phyloP scores from a whole-genome alignment of 2,888 invertebrate genomes.

The Itoplectis maculator region DNA sequence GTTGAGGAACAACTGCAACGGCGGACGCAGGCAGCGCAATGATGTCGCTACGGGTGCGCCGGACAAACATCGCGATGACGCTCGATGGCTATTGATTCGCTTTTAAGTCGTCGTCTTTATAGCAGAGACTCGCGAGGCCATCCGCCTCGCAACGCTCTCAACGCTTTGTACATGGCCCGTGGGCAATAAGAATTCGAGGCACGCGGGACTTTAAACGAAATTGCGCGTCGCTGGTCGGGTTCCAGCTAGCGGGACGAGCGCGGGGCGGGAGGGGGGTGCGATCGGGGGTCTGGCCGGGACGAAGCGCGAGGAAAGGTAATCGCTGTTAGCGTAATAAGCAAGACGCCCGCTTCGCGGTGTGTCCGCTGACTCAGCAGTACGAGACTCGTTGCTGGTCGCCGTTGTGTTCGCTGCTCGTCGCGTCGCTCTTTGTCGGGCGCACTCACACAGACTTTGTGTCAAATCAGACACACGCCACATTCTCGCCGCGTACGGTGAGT shows the following conservation, averaged over 20 bases:
- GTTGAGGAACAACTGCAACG: background rate
- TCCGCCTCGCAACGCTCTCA: slow-evolving; percentile 6
- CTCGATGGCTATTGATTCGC: slow-evolving; percentile 35
- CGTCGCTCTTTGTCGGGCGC: background rate
- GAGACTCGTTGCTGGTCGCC: slow-evolving; percentile 6
- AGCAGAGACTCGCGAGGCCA: slow-evolving; percentile 1
- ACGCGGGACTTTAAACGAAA: slow-evolving; percentile 24
- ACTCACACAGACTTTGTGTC: too few relatives aligned
- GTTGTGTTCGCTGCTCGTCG: background rate
- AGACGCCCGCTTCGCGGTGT: background rate
- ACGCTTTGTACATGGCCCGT: slow-evolving; percentile 8
- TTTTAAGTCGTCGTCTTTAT: slow-evolving; percentile 1
- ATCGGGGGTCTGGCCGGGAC: too few relatives aligned
- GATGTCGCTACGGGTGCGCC: slow-evolving; percentile 41
- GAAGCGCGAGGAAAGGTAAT: slow-evolving; percentile 36
- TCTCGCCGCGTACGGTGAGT: too few relatives aligned
- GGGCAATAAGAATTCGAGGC: slow-evolving; percentile 33
- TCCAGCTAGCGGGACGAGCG: background rate
- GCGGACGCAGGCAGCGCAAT: background rate
- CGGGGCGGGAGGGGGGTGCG: background rate
- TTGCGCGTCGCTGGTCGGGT: slow-evolving; percentile 16
- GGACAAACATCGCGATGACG: background rate
- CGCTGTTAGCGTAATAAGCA: slow-evolving; percentile 7
- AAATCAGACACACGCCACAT: background rate
- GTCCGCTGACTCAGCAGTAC: slow-evolving; percentile 17